Conservation (phyloP, 1,140 invertebrate genomes). For the Panulirus ornatus region DNA sequence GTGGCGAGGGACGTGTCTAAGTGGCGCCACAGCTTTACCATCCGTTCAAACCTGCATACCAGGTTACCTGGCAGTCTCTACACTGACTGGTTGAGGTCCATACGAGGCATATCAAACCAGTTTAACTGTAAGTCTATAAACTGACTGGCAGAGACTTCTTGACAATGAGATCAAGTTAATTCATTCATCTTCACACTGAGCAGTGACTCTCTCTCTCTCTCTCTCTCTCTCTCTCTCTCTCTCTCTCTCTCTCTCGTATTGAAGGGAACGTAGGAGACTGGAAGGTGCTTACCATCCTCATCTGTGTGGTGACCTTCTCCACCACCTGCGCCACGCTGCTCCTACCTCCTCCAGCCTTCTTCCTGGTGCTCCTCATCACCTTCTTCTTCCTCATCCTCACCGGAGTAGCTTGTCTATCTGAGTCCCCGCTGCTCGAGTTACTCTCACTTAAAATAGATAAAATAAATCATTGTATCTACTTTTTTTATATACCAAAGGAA, state of each 20-base stretch:
- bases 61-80: no score
- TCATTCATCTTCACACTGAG: no score
- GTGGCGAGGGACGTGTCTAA: no score
- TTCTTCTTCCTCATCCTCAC: conserved; percentile 72
- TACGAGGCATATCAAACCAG: no score
- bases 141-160: no score
- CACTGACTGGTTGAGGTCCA: no score
- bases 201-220: conserved; percentile 1
- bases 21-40: no score
- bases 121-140: no score
- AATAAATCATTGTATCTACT: no score
- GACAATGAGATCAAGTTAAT: no score
- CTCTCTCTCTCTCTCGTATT: neutral
- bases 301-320: conserved; percentile 64
- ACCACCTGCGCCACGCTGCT: conserved; percentile 55
- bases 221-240: conserved; percentile 7
- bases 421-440: conserved; percentile 66
- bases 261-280: neutral
- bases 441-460: conserved; percentile 54
- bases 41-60: no score
- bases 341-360: conserved; percentile 28
- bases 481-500: no score
- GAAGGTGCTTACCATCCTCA: conserved; percentile 51
- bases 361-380: conserved; percentile 27
- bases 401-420: conserved; percentile 46